Evolutionary conservation across 2,888 invertebrate species (phyloP).

Genomic region (Stegophylla sp.): DNA sequence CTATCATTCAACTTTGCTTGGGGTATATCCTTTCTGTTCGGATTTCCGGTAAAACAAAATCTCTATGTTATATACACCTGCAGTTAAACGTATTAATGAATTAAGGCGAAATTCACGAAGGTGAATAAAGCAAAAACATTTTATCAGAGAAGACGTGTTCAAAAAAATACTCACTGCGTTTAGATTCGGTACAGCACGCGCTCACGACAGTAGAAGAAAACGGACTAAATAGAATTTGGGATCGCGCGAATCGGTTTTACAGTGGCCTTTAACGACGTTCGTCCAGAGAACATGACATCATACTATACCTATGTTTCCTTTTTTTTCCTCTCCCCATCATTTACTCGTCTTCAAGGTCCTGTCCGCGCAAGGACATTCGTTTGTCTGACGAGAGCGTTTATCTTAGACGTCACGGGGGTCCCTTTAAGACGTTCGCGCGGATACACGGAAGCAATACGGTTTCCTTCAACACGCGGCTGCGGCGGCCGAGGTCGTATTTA

Average conservation of each 20-base stretch:
- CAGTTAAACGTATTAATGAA: no score
- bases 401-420: not conserved
- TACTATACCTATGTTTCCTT: no score
- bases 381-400: not conserved
- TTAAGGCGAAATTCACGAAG: no score
- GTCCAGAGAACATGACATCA: not conserved
- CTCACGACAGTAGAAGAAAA: not conserved
- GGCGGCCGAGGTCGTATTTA: constrained; percentile 23
- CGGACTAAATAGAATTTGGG: not conserved
- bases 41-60: no score
- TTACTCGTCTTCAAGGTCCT: not conserved
- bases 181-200: not conserved
- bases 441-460: constrained; percentile 31
- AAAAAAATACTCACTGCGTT: not conserved
- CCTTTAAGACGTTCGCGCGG: not conserved
- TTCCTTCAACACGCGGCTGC: constrained; percentile 40
- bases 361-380: not conserved
- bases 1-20: no score
- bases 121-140: no score
- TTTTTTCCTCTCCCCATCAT: not conserved
- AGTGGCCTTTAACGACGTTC: not conserved
- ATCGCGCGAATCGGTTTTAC: constrained; percentile 17
- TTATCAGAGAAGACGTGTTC: not conserved
- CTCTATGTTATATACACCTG: no score
- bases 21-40: no score